phyloP scores from a whole-genome alignment of 2,888 invertebrate genomes.

The Microchrysa polita region DNA sequence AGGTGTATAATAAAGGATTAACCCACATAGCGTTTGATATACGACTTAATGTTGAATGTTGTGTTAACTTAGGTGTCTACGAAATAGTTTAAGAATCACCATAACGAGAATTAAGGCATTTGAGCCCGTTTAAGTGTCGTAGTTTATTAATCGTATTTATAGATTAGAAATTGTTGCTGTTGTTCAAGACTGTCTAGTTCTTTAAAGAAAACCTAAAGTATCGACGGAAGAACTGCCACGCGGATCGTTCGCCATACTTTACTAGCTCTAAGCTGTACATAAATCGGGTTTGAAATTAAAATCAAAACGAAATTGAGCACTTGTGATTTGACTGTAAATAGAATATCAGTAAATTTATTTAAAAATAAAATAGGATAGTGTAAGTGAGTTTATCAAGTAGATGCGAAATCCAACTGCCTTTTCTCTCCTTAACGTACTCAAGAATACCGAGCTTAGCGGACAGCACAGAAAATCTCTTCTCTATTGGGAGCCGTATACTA shows the following conservation, averaged over 20 bases:
- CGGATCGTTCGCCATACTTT: conserved; percentile 5
- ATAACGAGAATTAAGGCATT: conserved; percentile 2
- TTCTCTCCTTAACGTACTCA: background rate
- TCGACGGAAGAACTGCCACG: conserved; percentile 13
- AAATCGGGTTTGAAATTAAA: conserved; percentile 52
- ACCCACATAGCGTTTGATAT: conserved; percentile 31
- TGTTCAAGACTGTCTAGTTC: conserved; percentile 18
- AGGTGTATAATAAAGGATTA: conserved; percentile 16
- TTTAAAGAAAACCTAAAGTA: background rate
- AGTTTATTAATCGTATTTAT: background rate
- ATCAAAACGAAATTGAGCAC: conserved; percentile 53
- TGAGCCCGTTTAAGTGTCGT: conserved; percentile 8
- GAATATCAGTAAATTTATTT: conserved; percentile 35
- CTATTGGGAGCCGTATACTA: too few species aligned
- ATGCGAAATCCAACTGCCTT: conserved; percentile 18
- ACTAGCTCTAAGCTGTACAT: conserved; percentile 51
- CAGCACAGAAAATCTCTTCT: background rate
- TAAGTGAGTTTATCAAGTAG: conserved; percentile 8
- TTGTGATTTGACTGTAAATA: conserved; percentile 57
- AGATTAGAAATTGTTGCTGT: conserved; percentile 23
- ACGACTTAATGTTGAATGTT: conserved; percentile 40
- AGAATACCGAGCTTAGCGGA: conserved; percentile 10
- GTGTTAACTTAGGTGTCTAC: conserved; percentile 28
- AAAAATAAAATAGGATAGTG: background rate
- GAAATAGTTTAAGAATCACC: conserved; percentile 4